Percentiles rank a stretch among this genome's conserved stretches.
Conservation (phyloP, 2,888 invertebrate species). For the Ommatoiulus sabulosus region DNA sequence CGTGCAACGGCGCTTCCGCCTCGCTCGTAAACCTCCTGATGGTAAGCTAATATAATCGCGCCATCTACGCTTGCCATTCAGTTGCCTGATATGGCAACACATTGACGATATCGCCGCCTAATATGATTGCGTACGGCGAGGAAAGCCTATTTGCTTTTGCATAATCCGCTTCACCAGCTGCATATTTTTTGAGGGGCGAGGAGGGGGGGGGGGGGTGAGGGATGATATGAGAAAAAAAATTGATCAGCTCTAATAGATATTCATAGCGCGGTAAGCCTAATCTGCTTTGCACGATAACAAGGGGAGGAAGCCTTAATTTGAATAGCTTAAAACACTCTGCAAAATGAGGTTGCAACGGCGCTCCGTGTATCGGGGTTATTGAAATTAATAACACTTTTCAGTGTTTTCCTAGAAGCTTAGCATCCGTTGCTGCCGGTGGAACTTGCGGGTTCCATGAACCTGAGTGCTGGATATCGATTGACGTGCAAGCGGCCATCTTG, state of each 20-base stretch:
- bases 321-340: not conserved
- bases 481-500: not conserved
- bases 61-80: not conserved
- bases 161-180: constrained; percentile 1
- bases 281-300: not conserved
- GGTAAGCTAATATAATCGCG: not conserved
- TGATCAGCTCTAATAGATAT: not conserved
- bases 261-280: constrained; percentile 1
- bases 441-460: not conserved
- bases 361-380: constrained; percentile 1
- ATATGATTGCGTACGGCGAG: not conserved
- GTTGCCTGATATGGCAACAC: not conserved
- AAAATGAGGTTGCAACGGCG: not conserved
- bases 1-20: not conserved
- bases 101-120: not conserved
- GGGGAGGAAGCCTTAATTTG: constrained; percentile 1
- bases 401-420: not conserved
- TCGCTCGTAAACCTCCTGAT: not conserved
- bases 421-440: not conserved
- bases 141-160: not conserved
- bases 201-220: too few species aligned
- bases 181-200: not conserved
- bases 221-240: not conserved
- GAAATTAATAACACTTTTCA: not conserved
- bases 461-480: not conserved